Conservation (phyloP, 2,888 invertebrate genomes). For the Drosophila atripex region DNA sequence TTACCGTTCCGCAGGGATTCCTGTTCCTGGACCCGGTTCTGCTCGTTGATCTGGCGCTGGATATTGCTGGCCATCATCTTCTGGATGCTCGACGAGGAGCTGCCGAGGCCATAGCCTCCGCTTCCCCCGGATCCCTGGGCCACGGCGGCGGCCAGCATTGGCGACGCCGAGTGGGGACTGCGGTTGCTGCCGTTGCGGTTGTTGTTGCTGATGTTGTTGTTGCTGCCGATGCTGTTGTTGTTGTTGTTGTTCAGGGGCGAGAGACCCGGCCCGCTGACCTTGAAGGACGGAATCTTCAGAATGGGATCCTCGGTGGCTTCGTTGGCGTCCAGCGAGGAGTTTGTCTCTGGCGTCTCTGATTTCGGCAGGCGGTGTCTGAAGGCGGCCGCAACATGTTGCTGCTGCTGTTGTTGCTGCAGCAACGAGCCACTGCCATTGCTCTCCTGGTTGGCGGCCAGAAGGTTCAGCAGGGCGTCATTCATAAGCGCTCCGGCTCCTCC, state of each 20-base stretch:
- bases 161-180: slow-evolving; percentile 83
- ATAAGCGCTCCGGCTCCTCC: slow-evolving; percentile 45
- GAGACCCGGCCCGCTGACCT: slow-evolving; percentile 85
- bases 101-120: slow-evolving; percentile 83
- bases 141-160: slow-evolving; percentile 76
- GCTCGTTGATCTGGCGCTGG: slow-evolving; percentile 89
- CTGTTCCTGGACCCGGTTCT: slow-evolving; percentile 81
- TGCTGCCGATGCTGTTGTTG: slow-evolving; percentile 83
- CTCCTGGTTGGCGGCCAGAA: slow-evolving; percentile 52
- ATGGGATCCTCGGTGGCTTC: slow-evolving; percentile 87
- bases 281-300: slow-evolving; percentile 96
- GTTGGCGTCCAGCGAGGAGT: slow-evolving; percentile 82
- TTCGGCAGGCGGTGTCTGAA: slow-evolving; percentile 81
- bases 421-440: slow-evolving; percentile 61
- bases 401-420: slow-evolving; percentile 73
- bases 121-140: slow-evolving; percentile 60
- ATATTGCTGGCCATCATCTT: slow-evolving; percentile 97
- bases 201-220: slow-evolving; percentile 83
- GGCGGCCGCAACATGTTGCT: slow-evolving; percentile 72
- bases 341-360: slow-evolving; percentile 85
- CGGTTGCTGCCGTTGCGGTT: slow-evolving; percentile 84
- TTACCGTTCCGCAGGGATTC: slow-evolving; percentile 83
- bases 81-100: slow-evolving; percentile 88
- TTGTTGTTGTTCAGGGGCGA: slow-evolving; percentile 65
- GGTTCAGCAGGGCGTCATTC: slow-evolving; percentile 59